These are phyloP conservation scores for Neotoma lepida DNA, from an alignment of 2,113 vertebrate species.

Conservation along the genomic window DNA sequence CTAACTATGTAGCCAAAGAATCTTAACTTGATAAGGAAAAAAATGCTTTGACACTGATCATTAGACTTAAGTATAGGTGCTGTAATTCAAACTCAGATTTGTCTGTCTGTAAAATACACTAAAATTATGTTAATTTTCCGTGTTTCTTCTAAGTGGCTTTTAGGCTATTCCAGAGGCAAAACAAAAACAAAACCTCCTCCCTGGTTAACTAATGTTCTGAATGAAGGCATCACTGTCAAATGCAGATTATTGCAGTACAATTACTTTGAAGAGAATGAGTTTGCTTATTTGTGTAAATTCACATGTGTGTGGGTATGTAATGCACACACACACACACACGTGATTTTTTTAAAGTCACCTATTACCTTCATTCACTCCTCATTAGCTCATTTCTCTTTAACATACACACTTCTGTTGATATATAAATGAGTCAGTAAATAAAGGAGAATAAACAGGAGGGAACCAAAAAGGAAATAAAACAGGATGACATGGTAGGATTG, in stretches of 20 bases:
- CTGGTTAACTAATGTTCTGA: not conserved
- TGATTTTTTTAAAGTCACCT: not conserved
- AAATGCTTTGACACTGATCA: not conserved
- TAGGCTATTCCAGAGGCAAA: not conserved
- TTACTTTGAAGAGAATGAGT: slow-evolving; percentile 1
- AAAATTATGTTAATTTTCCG: not conserved
- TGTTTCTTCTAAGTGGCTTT: not conserved
- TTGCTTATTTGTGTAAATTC: not conserved
- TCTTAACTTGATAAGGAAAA: not conserved
- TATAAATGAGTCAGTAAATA: not conserved
- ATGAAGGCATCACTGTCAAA: not conserved
- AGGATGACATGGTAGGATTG: not conserved
- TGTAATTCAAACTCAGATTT: not conserved
- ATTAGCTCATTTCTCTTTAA: not conserved
- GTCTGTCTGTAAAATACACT: not conserved
- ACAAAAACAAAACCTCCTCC: not conserved
- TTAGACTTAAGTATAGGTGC: not conserved
- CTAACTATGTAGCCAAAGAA: not conserved
- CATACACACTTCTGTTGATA: not conserved
- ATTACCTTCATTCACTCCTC: not conserved
- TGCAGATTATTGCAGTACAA: not conserved
- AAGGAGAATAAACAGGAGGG: not conserved
- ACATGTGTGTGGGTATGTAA: not conserved
- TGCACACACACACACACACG: not conserved
- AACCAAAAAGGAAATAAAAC: not conserved